Evolutionary conservation across 2,888 invertebrate genomes (phyloP), one percentile per base, ranked within the genome.

Genomic region (Steinernema carpocapsae): DNA sequence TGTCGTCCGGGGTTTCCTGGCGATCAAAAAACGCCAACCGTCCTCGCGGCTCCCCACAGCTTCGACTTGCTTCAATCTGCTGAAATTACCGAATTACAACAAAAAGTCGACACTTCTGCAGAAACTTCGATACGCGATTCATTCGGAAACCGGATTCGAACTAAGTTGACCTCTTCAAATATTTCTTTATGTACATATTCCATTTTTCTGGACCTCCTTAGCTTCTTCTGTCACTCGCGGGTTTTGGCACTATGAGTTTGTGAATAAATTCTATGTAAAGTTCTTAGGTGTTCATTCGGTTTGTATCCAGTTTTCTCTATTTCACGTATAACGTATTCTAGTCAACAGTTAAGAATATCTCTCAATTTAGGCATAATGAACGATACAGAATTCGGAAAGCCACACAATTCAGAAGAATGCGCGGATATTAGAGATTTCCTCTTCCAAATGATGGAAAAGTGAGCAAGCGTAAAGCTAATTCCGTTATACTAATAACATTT

Each of bases 121-220:
- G 87, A 99, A 99, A 89, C 90, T 99, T 4, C 92, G 96, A 45
- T 99, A 99, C 88, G 99, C 99, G 0, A 95, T 99, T 74, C 93
- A 93, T 80, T 95, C 96, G 86, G 97, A 97, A 88, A 96, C 97
- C 19, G 99, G 99, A 26, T 99, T 99, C 89, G 99, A 99, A 89
- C 91, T 99, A 4, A 82, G 82, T 59, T 84, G 70, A 79, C 26
- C 22, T 24, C 2, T 48, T 17, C n/a, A 3, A n/a, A 56, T 4
- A 7, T 7, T 3, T 14, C 32, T 14, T 17, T 17, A 12, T 64
- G 64, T 64, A 64, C 64, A 64, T 64, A 64, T n/a, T 97, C 97
- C 2, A 97, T 85, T 88, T 74, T n/a, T 7, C 46, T 42, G 89
- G 17, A 85, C 29, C 14, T 59, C 26, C 10, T 3, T 59, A 26